Evolutionary conservation across 1,140 invertebrate species (phyloP), one percentile per base, ranked within the genome.

Genomic region (Wasmannia auropunctata): DNA sequence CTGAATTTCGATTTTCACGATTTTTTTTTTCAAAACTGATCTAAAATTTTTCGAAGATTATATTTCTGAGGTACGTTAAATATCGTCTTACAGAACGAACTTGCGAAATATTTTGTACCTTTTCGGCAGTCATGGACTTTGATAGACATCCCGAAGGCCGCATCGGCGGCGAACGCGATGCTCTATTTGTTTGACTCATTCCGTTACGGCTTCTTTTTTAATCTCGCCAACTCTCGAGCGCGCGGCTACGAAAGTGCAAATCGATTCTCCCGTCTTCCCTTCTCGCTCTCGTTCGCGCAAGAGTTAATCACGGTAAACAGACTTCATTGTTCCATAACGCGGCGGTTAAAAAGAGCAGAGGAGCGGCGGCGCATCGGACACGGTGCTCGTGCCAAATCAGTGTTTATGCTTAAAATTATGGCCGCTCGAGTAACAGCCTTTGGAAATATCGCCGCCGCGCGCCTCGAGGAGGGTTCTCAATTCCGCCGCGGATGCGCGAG

Each of bases 351-450:
- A 88, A 87, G 79, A 86, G 67, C 54, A 58, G 34, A 54, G 40
- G 40, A 58, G 28, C 49, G 10, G 51, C 81, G 76, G 28, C n/a
- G 40, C 86, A 67, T 63, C 70, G 60, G 70, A 84, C 87, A 72
- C 79, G 69, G 51, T 89, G 80, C 83, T 87, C 89, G 91, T 92
- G 89, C 89, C 93, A 92, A 93, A 94, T 94, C 93, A 87, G 85
- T 93, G 92, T 93, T 94, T 94, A 92, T 91, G 87, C 88, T 92
- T 84, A 89, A 92, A 93, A 92, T 94, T 93, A 92, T 93, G 89
- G 89, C 91, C 87, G 81, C 74, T 89, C 87, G 86, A 85, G 87
- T 92, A 93, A 92, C 93, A 88, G 85, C 91, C 86, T 90, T 88
- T 81, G 87, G 90, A 93, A 93, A 91, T 91, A 93, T 91, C 86